Conservation (phyloP, 2,888 invertebrate genomes). For the Lasioglossum vierecki region DNA sequence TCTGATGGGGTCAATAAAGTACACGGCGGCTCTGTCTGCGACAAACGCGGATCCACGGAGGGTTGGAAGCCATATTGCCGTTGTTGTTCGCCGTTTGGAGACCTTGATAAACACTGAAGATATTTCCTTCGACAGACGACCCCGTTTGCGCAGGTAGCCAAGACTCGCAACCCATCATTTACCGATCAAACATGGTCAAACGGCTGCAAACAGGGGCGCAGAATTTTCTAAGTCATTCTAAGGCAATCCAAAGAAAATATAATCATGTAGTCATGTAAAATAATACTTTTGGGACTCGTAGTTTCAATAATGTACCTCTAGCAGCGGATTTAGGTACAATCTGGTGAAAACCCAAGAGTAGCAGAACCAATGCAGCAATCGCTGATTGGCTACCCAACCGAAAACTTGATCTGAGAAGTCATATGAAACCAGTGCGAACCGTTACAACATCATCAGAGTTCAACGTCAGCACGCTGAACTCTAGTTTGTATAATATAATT, state of each 20-base stretch:
- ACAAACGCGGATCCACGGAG: slow-evolving; percentile 33
- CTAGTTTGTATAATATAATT: no score
- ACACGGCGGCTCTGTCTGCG: slow-evolving; percentile 35
- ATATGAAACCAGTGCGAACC: no score
- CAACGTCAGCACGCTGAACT: no score
- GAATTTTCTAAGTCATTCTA: neutral
- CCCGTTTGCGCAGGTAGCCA: neutral
- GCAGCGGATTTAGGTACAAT: no score
- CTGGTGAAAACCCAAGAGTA: no score
- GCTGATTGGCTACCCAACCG: no score
- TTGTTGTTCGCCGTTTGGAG: slow-evolving; percentile 70
- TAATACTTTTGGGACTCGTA: neutral
- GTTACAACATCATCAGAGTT: no score
- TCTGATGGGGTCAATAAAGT: slow-evolving; percentile 58
- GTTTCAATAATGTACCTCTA: no score
- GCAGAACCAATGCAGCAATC: no score
- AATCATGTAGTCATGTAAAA: no score
- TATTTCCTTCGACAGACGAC: slow-evolving; percentile 25
- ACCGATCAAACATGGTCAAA: neutral
- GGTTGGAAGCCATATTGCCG: slow-evolving; percentile 68
- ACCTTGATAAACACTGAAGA: slow-evolving; percentile 69
- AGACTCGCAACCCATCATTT: neutral
- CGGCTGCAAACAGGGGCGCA: neutral
- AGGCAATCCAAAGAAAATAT: neutral
- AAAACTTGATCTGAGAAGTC: no score